phyloP scores from a whole-genome alignment of 2,113 vertebrate species.

The Typhlomys cinereus region DNA sequence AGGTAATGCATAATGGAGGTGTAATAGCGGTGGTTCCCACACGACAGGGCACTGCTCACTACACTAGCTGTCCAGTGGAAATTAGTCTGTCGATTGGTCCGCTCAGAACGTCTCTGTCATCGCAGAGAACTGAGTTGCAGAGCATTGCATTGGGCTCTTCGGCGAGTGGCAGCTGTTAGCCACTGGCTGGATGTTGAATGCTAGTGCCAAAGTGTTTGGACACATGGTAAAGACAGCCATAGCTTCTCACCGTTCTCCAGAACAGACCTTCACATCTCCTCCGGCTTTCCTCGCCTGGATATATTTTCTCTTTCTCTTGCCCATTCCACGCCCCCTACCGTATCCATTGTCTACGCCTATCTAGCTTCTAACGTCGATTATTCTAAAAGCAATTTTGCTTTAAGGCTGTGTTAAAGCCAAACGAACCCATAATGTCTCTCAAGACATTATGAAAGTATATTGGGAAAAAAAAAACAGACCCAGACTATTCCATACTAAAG shows the following conservation, averaged over 20 bases:
- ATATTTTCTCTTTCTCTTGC: slow-evolving; percentile 24
- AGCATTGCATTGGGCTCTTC: not conserved
- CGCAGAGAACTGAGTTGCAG: not conserved
- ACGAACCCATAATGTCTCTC: not conserved
- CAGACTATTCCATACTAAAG: not conserved
- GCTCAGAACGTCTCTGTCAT: not conserved
- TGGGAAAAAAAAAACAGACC: slow-evolving; percentile 5
- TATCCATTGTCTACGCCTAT: not conserved
- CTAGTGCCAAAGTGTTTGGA: not conserved
- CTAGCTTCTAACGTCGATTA: not conserved
- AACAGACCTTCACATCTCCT: not conserved
- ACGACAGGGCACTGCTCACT: too few relatives aligned
- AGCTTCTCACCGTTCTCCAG: not conserved
- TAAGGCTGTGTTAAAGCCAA: slow-evolving; percentile 29
- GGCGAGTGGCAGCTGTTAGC: not conserved
- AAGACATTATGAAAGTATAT: slow-evolving; percentile 36
- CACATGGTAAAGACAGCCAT: not conserved
- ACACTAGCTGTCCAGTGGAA: too few relatives aligned
- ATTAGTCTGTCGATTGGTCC: too few relatives aligned
- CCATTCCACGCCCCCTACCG: not conserved
- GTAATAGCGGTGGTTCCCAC: too few relatives aligned
- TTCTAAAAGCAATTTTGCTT: slow-evolving; percentile 48
- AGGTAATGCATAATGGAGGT: too few relatives aligned
- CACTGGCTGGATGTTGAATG: not conserved
- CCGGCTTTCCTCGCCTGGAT: not conserved